Conservation (phyloP, 1,140 invertebrate genomes). For the Dufourea novaeangliae region DNA sequence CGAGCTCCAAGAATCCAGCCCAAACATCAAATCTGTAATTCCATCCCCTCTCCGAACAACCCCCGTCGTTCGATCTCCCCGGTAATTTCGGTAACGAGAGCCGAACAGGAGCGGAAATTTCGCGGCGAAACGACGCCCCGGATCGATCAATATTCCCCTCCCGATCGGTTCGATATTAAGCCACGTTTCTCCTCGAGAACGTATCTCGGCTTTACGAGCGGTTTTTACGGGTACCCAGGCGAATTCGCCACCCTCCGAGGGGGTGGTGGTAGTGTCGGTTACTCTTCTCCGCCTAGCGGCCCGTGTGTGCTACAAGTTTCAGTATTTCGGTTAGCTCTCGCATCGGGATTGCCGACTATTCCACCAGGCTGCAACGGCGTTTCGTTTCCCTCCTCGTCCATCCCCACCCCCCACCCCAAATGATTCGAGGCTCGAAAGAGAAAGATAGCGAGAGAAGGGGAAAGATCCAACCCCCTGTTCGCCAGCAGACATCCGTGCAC, state of each 20-base stretch:
- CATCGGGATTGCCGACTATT: conserved; percentile 34
- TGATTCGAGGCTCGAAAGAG: too few relatives aligned
- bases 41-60: neutral
- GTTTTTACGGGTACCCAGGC: conserved; percentile 37
- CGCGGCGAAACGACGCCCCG: neutral
- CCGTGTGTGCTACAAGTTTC: conserved; percentile 30
- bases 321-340: conserved; percentile 37
- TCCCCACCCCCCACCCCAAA: too few relatives aligned
- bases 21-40: neutral
- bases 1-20: too few relatives aligned
- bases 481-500: neutral
- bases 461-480: neutral
- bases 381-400: neutral
- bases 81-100: conserved; percentile 27
- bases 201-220: conserved; percentile 40
- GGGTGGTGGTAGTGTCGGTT: conserved; percentile 27
- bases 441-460: neutral
- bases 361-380: neutral
- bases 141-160: conserved; percentile 20
- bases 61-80: neutral
- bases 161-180: conserved; percentile 39
- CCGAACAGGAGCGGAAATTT: neutral
- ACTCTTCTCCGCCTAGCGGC: neutral
- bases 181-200: conserved; percentile 13
- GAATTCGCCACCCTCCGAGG: neutral